Evolutionary conservation across 2,888 invertebrate genomes (phyloP), one percentile per base, ranked within the genome.

Genomic region (Andrena praecox): DNA sequence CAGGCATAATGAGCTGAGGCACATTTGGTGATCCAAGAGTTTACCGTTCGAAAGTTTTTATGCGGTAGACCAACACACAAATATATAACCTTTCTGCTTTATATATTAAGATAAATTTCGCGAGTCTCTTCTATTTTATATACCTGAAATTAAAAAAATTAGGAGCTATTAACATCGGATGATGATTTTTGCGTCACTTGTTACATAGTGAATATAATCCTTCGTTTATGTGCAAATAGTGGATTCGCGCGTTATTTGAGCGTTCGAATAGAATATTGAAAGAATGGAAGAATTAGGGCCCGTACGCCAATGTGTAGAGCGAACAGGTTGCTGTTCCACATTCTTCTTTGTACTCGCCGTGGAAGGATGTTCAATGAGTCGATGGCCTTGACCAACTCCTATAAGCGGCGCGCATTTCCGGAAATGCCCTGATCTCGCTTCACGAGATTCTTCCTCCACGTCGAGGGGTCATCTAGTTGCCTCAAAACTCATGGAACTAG

Each of bases 341-440:
- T 84, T 80, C 84, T 71, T 78, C 84, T 68, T 84, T 68, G 62
- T 66, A 62, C 35, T 64, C 68, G 24, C 35, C 66, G 24, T 71
- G 68, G 74, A 73, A 77, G 72, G 75, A 80, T 84, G 84, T 84
- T 84, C 77, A 67, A 80, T 77, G 80, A 84, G 85, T 75, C 59
- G 80, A 67, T 84, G 84, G 73, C 84, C 84, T 84, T 84, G 84
- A 84, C 84, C 85, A 74, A 84, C 76, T 84, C 27, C 48, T 75
- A 76, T 29, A 42, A 35, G 63, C 59, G 12, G 29, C 50, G 71
- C 56, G 67, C 84, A 84, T 73, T 76, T 80, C 80, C 80, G 80
- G 76, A 66, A 84, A 62, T 62, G 48, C 48, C 7, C 20, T 33
- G 78, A 54, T 80, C 79, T 69, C 35, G 52, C 20, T 52, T n/a